phyloP scores from a whole-genome alignment of 2,888 invertebrate genomes.

The Platycheirus albimanus region DNA sequence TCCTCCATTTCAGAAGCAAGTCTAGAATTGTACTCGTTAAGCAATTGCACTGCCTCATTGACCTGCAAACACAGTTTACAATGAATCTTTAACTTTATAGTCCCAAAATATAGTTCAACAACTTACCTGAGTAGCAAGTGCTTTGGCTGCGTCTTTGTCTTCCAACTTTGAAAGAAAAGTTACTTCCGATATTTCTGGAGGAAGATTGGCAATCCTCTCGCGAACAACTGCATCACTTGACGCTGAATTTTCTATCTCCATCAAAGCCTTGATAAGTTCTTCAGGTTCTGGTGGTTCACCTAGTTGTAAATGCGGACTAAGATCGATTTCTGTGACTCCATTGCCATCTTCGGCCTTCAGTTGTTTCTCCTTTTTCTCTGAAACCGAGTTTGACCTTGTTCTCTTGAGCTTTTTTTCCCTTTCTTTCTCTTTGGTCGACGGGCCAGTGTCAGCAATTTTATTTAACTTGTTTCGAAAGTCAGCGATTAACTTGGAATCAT shows the following conservation, averaged over 20 bases:
- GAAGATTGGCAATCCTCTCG: conserved; percentile 96
- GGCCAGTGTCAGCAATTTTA: conserved; percentile 47
- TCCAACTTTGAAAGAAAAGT: conserved; percentile 92
- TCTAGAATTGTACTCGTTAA: conserved; percentile 95
- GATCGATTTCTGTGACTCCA: conserved; percentile 89
- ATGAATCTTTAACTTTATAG: background rate
- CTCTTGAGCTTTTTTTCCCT: conserved; percentile 79
- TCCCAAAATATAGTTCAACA: background rate
- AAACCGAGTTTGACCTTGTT: conserved; percentile 51
- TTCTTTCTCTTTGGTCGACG: conserved; percentile 79
- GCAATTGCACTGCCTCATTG: conserved; percentile 92
- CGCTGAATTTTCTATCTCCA: conserved; percentile 96
- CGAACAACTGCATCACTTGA: conserved; percentile 96
- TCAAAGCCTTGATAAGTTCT: conserved; percentile 91
- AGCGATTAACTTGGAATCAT: conserved; percentile 90
- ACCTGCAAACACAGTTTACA: conserved; percentile 76
- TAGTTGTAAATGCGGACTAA: conserved; percentile 90
- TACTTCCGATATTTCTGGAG: conserved; percentile 97
- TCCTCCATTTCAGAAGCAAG: conserved; percentile 95
- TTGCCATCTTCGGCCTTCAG: conserved; percentile 83
- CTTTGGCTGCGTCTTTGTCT: conserved; percentile 91
- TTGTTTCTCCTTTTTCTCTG: conserved; percentile 79
- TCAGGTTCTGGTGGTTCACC: conserved; percentile 96
- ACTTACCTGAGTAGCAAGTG: conserved; percentile 89
- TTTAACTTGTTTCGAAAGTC: conserved; percentile 86